Evolutionary conservation across 2,888 invertebrate species (phyloP).

Genomic region (Sarcophaga rosellei): DNA sequence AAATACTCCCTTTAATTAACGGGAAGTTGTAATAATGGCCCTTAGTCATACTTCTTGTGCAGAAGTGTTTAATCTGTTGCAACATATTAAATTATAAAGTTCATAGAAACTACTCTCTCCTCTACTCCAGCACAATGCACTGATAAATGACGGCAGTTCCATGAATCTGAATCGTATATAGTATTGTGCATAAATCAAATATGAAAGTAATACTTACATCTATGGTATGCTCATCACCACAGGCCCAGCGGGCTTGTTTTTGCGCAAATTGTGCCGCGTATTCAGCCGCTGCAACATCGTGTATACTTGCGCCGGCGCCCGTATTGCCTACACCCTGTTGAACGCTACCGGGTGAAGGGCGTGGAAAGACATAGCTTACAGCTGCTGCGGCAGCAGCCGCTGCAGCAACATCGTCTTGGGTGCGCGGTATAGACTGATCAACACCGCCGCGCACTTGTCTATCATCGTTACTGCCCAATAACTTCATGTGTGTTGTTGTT

Average conservation of each 20-base stretch:
- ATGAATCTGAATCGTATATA: too few species aligned
- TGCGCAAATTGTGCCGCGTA: slow-evolving; percentile 87
- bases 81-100: too few species aligned
- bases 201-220: slow-evolving; percentile 85
- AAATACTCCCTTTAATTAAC: too few species aligned
- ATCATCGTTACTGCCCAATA: slow-evolving; percentile 87
- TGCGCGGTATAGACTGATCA: slow-evolving; percentile 73
- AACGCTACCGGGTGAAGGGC: slow-evolving; percentile 73
- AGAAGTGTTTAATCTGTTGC: too few species aligned
- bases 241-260: slow-evolving; percentile 90
- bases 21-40: too few species aligned
- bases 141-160: too few species aligned
- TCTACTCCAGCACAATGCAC: too few species aligned
- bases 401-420: slow-evolving; percentile 86
- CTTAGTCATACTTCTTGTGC: too few species aligned
- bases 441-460: slow-evolving; percentile 82
- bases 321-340: slow-evolving; percentile 70
- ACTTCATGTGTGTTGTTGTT: slow-evolving; percentile 86
- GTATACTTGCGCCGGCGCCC: slow-evolving; percentile 74
- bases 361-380: slow-evolving; percentile 92
- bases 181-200: too few species aligned
- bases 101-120: too few species aligned
- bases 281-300: slow-evolving; percentile 86
- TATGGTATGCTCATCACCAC: slow-evolving; percentile 93
- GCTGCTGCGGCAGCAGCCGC: slow-evolving; percentile 83